Evolutionary conservation across 2,888 invertebrate genomes (phyloP).

Genomic region (Cephus spinipes): DNA sequence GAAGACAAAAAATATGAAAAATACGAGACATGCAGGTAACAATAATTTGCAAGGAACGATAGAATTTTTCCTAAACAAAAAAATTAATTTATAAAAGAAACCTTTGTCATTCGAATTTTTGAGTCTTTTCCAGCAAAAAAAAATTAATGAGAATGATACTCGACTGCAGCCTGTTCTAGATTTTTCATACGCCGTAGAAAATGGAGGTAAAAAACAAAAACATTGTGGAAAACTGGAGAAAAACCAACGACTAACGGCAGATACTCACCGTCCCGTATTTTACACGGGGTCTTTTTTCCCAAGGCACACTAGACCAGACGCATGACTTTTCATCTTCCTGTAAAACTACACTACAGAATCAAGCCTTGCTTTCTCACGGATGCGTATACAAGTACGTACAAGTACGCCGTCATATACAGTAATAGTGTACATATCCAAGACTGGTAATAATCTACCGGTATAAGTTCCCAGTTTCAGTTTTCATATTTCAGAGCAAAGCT

Average conservation of each 20-base stretch:
- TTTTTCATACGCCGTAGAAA: background rate
- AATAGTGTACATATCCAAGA: background rate
- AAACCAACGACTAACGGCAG: background rate
- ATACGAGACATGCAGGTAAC: background rate
- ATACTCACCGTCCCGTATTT: background rate
- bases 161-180: background rate
- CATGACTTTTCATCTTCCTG: background rate
- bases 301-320: background rate
- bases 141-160: background rate
- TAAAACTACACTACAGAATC: background rate
- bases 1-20: background rate
- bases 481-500: slow-evolving; percentile 16
- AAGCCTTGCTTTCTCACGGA: background rate
- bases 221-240: background rate
- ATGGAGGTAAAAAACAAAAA: background rate
- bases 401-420: background rate
- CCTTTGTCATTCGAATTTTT: background rate
- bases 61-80: background rate
- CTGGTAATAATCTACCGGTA: slow-evolving; percentile 18
- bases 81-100: background rate
- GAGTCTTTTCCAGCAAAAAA: background rate
- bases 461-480: slow-evolving; percentile 18
- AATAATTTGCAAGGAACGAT: background rate
- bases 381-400: background rate
- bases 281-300: background rate